Percentiles rank a stretch among this genome's conserved stretches.
These are phyloP conservation scores for Lynx canadensis DNA, from an alignment of 2,113 vertebrate species.

Conservation along the genomic window DNA sequence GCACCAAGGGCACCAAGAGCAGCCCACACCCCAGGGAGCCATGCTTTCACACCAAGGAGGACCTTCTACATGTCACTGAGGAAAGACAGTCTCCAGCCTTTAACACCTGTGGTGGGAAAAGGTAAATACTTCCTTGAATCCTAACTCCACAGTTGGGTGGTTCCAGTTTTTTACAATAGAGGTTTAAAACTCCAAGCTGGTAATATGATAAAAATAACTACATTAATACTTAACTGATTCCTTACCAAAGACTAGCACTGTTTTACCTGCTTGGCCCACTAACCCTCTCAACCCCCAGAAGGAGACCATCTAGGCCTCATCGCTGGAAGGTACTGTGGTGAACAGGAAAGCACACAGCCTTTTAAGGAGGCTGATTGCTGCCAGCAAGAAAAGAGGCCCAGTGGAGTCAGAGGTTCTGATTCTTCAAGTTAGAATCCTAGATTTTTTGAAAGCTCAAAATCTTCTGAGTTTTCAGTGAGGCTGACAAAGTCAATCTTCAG, in stretches of 20 bases:
- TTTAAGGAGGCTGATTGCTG: neutral
- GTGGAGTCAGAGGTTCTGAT: neutral
- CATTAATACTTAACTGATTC: neutral
- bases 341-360: neutral
- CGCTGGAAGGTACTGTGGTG: neutral
- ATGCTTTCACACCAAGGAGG: neutral
- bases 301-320: neutral
- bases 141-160: neutral
- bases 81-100: neutral
- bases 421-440: constrained; percentile 1
- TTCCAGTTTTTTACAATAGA: neutral
- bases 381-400: neutral
- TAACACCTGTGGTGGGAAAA: neutral
- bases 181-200: constrained; percentile 1
- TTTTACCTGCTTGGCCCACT: neutral
- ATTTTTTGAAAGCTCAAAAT: neutral
- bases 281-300: neutral
- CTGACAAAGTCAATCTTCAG: neutral
- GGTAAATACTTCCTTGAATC: neutral
- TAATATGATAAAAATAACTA: accelerated
- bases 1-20: no score
- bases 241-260: neutral
- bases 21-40: neutral
- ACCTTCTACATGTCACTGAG: neutral
- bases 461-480: neutral